phyloP scores from a whole-genome alignment of 2,888 invertebrate genomes.

The Anoplius nigerrimus region DNA sequence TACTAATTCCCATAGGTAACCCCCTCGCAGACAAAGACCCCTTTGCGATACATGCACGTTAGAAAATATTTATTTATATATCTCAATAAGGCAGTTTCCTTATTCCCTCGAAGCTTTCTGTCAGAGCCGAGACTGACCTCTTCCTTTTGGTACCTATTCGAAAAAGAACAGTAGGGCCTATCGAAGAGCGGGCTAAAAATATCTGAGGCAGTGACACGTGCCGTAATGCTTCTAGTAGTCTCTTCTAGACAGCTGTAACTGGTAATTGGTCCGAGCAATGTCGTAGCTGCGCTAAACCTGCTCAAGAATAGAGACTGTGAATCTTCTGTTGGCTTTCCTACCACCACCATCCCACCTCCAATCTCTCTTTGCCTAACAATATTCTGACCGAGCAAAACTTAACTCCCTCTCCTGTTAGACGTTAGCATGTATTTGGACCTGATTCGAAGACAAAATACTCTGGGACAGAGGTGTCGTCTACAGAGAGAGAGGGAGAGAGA shows the following conservation, averaged over 20 bases:
- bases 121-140: too few species aligned
- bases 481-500: constrained; percentile 11
- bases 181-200: constrained; percentile 1
- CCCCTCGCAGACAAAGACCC: too few species aligned
- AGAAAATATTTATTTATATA: too few species aligned
- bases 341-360: too few species aligned
- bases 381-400: not conserved
- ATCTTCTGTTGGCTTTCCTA: not conserved
- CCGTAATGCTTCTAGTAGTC: not conserved
- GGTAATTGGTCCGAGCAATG: constrained; percentile 6
- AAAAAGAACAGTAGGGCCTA: not conserved
- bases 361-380: not conserved
- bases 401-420: not conserved
- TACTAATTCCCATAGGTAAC: too few species aligned
- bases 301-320: not conserved
- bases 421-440: not conserved
- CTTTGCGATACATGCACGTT: too few species aligned
- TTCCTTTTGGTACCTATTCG: not conserved
- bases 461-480: not conserved
- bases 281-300: not conserved
- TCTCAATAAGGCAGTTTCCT: too few species aligned
- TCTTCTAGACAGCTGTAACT: not conserved
- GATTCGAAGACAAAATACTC: not conserved
- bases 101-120: too few species aligned
- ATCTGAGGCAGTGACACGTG: constrained; percentile 2